Base-by-base conservation (phyloP, 2,888 invertebrate genomes). In the Drosophila meridionalis region DNA sequence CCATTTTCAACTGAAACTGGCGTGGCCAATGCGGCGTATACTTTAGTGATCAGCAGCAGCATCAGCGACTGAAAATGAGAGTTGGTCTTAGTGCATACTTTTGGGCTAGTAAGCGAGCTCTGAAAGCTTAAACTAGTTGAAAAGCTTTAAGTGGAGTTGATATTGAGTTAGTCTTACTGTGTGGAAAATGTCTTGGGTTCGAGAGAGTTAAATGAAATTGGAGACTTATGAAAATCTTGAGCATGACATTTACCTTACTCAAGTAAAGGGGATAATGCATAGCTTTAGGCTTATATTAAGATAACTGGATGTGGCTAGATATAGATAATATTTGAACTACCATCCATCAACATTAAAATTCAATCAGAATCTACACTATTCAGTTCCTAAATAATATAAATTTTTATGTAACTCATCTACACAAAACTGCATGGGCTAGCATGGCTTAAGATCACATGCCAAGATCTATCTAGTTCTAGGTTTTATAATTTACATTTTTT, bases 31-130 rank as follows among this genome's bases (percentile, higher is more conserved):
- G 52, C 59, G 62, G 65, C 64, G 73, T 78, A 82, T 77, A 87
- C 73, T 83, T 87, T 83, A 74, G 76, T 76, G 58, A 55, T 65
- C 3, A 84, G 0, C 36, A 82, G 57, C 34, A 88, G 34, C 52
- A 76, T 26, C 89, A 83, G 47, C 36, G 59, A 14, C 56, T 72
- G 50, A 0, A 6, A 55, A 0, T 20, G 1, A 20, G 2, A 0
- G 0, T 28, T 62, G 36, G 38, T 28, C 30, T 20, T 50, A 20
- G 34, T 59, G 84, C 59, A 87, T 73, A 83, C 53, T 76, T 71
- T 73, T 12, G n/a, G 82, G 76, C 42, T 11, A 58, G 2, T 2
- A 11, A 60, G 36, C 81, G 12, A 9, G 14, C 9, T 2, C 8
- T 38, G 0, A 12, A 50, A 58, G 61, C 42, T 48, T 47, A 2